Percentiles rank a stretch among this genome's conserved stretches.
Conservation (phyloP, 2,888 invertebrate genomes). For the Eudemis profundana region DNA sequence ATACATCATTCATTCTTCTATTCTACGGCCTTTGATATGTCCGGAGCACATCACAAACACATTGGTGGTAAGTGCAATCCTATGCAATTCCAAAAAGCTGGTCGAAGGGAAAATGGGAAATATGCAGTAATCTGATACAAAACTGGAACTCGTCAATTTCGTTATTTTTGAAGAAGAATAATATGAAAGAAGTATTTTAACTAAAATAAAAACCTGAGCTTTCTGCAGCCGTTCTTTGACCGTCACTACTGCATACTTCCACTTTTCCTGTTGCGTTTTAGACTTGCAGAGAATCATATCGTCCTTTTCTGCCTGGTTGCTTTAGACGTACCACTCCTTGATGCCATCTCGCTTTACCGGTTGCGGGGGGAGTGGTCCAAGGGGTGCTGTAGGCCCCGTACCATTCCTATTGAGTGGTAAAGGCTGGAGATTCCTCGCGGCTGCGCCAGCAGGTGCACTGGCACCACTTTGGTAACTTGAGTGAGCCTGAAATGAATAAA, state of each 20-base stretch:
- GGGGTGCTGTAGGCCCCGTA: conserved; percentile 72
- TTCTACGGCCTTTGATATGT: conserved; percentile 62
- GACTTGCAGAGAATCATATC: conserved; percentile 14
- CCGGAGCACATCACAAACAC: conserved; percentile 52
- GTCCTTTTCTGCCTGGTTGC: conserved; percentile 26
- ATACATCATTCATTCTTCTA: conserved; percentile 54
- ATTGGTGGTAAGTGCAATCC: conserved; percentile 36
- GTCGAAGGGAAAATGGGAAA: neutral
- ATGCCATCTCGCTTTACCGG: conserved; percentile 93
- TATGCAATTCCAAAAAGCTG: conserved; percentile 3
- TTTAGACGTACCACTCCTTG: conserved; percentile 98
- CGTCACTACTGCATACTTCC: neutral
- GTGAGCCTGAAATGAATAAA: conserved; percentile 67
- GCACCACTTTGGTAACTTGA: conserved; percentile 79
- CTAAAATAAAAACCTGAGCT: neutral
- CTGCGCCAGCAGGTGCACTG: conserved; percentile 77
- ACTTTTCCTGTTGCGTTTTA: conserved; percentile 9
- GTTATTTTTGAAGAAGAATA: neutral
- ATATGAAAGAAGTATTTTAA: neutral
- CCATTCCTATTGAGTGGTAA: conserved; percentile 72
- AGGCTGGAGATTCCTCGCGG: conserved; percentile 80
- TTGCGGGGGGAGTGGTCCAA: conserved; percentile 82
- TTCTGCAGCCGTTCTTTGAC: neutral
- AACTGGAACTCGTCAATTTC: neutral
- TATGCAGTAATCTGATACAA: neutral